A percentile compares a stretch with the other conserved stretches of the same genome.
Evolutionary conservation across 2,113 vertebrate species (phyloP).

Genomic region (Hyla sarda): DNA sequence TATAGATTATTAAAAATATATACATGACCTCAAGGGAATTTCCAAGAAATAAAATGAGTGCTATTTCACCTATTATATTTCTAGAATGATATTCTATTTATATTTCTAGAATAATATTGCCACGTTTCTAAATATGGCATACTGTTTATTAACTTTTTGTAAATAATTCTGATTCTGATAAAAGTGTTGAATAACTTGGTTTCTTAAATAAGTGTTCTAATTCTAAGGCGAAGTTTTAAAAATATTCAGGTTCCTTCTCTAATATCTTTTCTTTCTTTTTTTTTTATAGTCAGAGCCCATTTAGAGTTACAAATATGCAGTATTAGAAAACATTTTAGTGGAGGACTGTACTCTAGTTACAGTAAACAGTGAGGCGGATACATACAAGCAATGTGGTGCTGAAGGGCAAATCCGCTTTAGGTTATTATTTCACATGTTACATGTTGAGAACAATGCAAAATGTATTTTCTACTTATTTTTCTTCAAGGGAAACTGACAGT

Average conservation of each 20-base stretch:
- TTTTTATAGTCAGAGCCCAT: neutral
- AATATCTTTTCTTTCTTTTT: too few species aligned
- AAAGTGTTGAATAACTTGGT: neutral
- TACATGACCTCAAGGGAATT: slow-evolving; percentile 47
- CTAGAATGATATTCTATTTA: slow-evolving; percentile 6
- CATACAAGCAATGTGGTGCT: neutral
- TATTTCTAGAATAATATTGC: neutral
- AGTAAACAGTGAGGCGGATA: neutral
- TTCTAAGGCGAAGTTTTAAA: too few species aligned
- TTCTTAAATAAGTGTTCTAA: neutral
- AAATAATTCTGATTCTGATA: neutral
- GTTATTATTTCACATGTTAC: too few species aligned
- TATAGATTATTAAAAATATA: slow-evolving; percentile 46
- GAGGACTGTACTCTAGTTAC: neutral
- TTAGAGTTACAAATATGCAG: neutral
- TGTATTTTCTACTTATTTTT: too few species aligned
- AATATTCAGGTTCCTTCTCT: too few species aligned
- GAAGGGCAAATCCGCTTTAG: neutral
- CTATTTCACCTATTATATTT: neutral
- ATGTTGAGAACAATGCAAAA: too few species aligned
- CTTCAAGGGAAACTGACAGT: too few species aligned
- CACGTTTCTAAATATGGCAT: neutral
- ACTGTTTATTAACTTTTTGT: neutral
- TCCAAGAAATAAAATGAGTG: slow-evolving; percentile 14
- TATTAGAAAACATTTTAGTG: neutral